phyloP scores from a whole-genome alignment of 2,113 vertebrate species.

The Tragelaphus scriptus region DNA sequence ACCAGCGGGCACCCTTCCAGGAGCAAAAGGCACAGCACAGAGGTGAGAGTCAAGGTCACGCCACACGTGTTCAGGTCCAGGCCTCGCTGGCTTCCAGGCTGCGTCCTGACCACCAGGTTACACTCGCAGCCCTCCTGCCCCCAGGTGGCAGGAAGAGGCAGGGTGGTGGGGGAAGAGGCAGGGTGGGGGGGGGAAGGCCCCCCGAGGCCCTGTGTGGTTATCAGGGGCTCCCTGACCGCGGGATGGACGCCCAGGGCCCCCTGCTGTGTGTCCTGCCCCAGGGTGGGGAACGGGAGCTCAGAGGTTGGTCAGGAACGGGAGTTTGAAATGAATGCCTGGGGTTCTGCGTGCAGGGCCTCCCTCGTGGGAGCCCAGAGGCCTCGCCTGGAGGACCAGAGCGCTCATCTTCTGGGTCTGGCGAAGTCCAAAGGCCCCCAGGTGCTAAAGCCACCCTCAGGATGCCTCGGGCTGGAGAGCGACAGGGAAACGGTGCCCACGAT shows the following conservation, averaged over 20 bases:
- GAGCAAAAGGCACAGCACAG: rapidly evolving
- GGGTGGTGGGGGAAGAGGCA: no score
- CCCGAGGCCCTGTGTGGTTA: neutral
- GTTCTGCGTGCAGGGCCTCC: neutral
- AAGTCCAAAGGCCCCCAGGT: neutral
- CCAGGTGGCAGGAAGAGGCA: rapidly evolving
- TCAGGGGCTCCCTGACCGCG: rapidly evolving
- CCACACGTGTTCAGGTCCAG: neutral
- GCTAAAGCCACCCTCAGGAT: neutral
- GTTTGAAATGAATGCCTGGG: neutral
- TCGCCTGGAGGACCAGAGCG: rapidly evolving
- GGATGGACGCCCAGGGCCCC: neutral
- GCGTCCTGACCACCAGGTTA: rapidly evolving
- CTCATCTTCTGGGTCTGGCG: neutral
- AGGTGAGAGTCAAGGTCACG: neutral
- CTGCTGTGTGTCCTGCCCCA: neutral
- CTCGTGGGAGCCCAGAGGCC: neutral
- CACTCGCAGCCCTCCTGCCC: neutral
- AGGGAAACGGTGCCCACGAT: rapidly evolving
- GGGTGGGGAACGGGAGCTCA: neutral
- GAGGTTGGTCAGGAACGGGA: neutral
- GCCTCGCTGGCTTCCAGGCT: neutral
- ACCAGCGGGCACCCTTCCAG: neutral
- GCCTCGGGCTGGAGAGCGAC: rapidly evolving
- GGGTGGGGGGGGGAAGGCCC: rapidly evolving